phyloP scores from a whole-genome alignment of 2,888 invertebrate genomes.

The Habrosyne pyritoides region DNA sequence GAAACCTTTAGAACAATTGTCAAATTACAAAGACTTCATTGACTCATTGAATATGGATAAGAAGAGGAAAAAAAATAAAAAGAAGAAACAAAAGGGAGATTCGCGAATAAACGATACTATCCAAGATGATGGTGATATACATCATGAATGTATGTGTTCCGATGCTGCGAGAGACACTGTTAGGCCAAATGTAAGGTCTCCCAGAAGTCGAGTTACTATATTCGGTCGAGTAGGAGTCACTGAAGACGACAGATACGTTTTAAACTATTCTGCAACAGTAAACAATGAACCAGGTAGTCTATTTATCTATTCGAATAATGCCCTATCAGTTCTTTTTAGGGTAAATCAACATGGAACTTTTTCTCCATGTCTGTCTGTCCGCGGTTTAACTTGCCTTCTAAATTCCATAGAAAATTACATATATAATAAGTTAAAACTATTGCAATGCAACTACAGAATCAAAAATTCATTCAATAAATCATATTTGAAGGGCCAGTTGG shows the following conservation, averaged over 20 bases:
- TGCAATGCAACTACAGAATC: no score
- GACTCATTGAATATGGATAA: conserved; percentile 60
- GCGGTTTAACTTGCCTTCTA: no score
- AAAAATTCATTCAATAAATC: no score
- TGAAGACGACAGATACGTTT: conserved; percentile 58
- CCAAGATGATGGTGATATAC: conserved; percentile 11
- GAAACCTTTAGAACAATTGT: conserved; percentile 34
- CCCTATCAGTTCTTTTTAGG: no score
- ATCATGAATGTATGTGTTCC: conserved; percentile 25
- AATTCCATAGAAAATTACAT: no score
- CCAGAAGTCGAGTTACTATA: conserved; percentile 55
- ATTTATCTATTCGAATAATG: no score
- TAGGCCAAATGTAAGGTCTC: conserved; percentile 14
- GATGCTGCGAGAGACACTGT: conserved; percentile 13
- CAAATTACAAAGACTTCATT: conserved; percentile 45
- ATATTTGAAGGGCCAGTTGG: no score
- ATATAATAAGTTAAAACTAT: no score
- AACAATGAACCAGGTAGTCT: conserved; percentile 57
- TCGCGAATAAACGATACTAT: conserved; percentile 14
- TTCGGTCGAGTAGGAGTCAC: conserved; percentile 62
- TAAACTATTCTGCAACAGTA: conserved; percentile 65
- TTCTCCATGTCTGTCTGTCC: no score
- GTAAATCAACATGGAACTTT: no score
- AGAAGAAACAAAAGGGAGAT: conserved; percentile 21
- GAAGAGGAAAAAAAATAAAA: conserved; percentile 44